Base-by-base conservation (phyloP, 1,140 invertebrate genomes). In the Spodoptera frugiperda region DNA sequence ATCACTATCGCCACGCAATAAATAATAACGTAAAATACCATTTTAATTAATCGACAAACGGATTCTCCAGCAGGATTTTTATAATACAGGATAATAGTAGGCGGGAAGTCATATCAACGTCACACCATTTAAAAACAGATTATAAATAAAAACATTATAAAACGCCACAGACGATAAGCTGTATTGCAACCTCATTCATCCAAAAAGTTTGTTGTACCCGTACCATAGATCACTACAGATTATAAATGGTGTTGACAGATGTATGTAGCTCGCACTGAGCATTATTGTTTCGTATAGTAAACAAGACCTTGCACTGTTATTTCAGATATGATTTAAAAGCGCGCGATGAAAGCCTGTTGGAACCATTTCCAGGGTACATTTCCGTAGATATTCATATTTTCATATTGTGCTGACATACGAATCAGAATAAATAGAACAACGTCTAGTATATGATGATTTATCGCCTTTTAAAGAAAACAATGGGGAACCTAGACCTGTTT, bases 381-480 rank as follows among this genome's bases (percentile, higher is more conserved):
- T 61, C 30, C 30, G 33, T 5, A 44, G 33, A 63, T 63, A 46
- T 17, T 63, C 59, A 8, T 63, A 44, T 63, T 57, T 57, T 14
- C 21, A 63, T 17, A 4, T 19, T 17, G 1, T 3, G 8, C n/a
- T 63, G 33, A 19, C 59, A 2, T 19, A 9, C 6, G 33, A 15
- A 11, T 17, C 33, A 11, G 10, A 15, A 15, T 17, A 4, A 61
- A 59, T 15, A 15, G 14, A 54, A 19, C 17, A 54, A 6, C 30
- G 9, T 63, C 11, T 44, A 19, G 11, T 25, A 57, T 25, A 21
- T 57, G 59, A 44, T 44, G 59, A 63, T 11, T 33, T 63, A 44
- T 63, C 59, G 33, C 59, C 59, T 63, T 63, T 63, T 63, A 44
- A 44, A 63, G 59, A 33, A 61, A 44, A 63, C 59, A 63, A 63